Evolutionary conservation across 2,113 vertebrate species (phyloP).

Genomic region (Scomber japonicus): DNA sequence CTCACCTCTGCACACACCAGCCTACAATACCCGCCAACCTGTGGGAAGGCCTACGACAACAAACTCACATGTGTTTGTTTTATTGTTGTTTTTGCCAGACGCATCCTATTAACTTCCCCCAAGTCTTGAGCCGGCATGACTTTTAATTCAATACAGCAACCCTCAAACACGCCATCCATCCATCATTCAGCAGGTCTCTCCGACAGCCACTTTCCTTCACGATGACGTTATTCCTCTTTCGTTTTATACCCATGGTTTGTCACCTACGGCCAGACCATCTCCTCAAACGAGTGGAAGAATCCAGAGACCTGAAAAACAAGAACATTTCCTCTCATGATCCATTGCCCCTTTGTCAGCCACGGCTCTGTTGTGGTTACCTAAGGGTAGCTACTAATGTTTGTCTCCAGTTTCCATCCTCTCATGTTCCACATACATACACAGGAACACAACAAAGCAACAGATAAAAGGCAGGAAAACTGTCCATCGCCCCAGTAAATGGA

Average conservation of each 20-base stretch:
- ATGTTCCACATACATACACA: slow-evolving; percentile 56
- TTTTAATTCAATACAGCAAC: slow-evolving; percentile 20
- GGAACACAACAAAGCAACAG: slow-evolving; percentile 49
- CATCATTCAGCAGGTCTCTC: slow-evolving; percentile 27
- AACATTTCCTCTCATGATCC: slow-evolving; percentile 66
- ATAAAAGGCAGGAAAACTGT: slow-evolving; percentile 64
- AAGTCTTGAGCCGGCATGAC: background rate
- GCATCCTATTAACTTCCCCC: slow-evolving; percentile 7
- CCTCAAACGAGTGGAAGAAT: slow-evolving; percentile 43
- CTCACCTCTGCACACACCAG: slow-evolving; percentile 33
- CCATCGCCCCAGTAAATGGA: slow-evolving; percentile 36
- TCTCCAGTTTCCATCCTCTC: slow-evolving; percentile 63
- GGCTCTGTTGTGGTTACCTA: slow-evolving; percentile 73
- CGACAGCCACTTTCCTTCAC: slow-evolving; percentile 4
- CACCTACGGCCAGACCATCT: slow-evolving; percentile 33
- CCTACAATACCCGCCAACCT: slow-evolving; percentile 14
- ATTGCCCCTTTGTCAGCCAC: slow-evolving; percentile 53
- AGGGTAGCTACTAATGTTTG: slow-evolving; percentile 62
- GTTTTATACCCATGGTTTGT: background rate
- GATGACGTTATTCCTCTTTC: slow-evolving; percentile 34
- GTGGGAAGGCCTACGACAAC: slow-evolving; percentile 16
- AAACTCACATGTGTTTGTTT: slow-evolving; percentile 35
- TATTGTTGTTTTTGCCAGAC: slow-evolving; percentile 37
- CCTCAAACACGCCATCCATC: slow-evolving; percentile 15
- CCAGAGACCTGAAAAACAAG: slow-evolving; percentile 59